Conservation (phyloP, 2,113 vertebrate genomes). For the Xenus cinereus region DNA sequence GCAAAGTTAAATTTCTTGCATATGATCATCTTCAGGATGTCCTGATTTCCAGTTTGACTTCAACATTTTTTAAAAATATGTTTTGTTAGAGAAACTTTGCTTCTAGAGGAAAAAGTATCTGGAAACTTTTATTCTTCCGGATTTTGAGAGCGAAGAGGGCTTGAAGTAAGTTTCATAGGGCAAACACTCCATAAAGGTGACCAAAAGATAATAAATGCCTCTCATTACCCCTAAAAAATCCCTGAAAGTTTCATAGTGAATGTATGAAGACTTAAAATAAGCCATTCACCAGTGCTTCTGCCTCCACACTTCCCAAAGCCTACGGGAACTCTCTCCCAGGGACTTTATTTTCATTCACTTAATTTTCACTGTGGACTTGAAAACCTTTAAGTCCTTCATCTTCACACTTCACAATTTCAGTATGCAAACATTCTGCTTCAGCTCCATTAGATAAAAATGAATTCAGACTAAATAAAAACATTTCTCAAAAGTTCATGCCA, state of each 20-base stretch:
- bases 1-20: not conserved
- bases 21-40: not conserved
- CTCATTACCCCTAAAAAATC: not conserved
- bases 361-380: not conserved
- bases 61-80: not conserved
- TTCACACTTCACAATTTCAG: conserved; percentile 1
- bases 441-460: conserved; percentile 10
- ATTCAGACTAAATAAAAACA: conserved; percentile 28
- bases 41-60: not conserved
- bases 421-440: not conserved
- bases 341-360: not conserved
- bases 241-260: not conserved
- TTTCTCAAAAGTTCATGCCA: not conserved
- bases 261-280: not conserved
- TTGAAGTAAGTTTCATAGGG: not conserved
- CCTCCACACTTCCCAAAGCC: not conserved
- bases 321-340: not conserved
- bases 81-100: not conserved
- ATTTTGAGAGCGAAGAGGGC: not conserved
- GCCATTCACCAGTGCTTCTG: not conserved
- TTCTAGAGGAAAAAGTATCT: not conserved
- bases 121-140: not conserved
- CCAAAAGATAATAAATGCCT: not conserved
- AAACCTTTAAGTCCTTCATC: not conserved
- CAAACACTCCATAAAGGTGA: not conserved